phyloP scores from a whole-genome alignment of 2,113 vertebrate genomes.

The Campylomormyrus tamandua region DNA sequence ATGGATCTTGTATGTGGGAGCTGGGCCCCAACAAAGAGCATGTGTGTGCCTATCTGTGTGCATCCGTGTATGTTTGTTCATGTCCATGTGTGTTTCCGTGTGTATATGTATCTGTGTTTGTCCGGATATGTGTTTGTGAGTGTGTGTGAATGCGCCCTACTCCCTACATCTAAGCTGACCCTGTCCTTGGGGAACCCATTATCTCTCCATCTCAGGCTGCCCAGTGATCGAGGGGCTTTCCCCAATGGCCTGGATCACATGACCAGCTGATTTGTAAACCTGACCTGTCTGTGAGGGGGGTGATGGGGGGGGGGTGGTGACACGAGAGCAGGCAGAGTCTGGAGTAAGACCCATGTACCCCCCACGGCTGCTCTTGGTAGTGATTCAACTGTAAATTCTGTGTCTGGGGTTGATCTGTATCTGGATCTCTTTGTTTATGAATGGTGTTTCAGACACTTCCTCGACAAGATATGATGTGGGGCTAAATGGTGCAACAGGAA shows the following conservation, averaged over 20 bases:
- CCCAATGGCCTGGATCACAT: background rate
- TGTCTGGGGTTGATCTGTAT: background rate
- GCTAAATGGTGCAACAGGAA: background rate
- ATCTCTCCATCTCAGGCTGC: background rate
- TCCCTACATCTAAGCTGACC: background rate
- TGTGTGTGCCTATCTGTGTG: background rate
- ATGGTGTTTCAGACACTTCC: background rate
- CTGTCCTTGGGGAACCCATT: constrained; percentile 9
- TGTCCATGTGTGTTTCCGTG: background rate
- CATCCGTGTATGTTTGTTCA: background rate
- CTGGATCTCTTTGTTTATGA: background rate
- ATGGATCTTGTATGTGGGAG: background rate
- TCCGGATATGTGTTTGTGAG: background rate
- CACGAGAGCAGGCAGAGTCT: background rate
- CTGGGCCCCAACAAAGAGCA: background rate
- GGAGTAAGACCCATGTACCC: background rate
- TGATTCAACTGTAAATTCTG: background rate
- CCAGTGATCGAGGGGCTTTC: background rate
- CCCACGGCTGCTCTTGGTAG: background rate
- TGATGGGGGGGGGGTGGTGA: background rate
- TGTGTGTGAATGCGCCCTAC: background rate
- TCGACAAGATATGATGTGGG: background rate
- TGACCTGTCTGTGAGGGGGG: background rate
- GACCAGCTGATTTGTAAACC: background rate
- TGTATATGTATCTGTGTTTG: background rate